These are phyloP conservation scores for Pyrocephalus nanus DNA, from an alignment of 2,797 vertebrate species.

Conservation along the genomic window DNA sequence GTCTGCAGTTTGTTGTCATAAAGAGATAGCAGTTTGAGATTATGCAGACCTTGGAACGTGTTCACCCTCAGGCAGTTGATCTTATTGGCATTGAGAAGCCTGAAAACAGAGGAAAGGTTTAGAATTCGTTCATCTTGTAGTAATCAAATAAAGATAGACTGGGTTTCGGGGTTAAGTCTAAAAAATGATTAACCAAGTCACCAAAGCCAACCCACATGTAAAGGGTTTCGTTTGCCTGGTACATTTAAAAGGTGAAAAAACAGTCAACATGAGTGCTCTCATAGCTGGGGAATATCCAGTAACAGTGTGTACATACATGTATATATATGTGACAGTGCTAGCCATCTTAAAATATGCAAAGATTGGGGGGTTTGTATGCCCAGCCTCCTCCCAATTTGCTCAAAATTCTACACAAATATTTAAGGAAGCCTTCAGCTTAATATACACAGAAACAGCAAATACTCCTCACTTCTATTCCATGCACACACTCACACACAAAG, in stretches of 20 bases:
- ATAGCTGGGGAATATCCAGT: not conserved
- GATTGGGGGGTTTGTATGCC: not conserved
- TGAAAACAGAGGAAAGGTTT: slow-evolving; percentile 70
- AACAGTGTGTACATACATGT: not conserved
- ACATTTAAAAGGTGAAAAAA: not conserved
- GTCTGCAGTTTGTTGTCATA: slow-evolving; percentile 99
- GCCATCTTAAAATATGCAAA: not conserved
- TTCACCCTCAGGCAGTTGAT: slow-evolving; percentile 97
- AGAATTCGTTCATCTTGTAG: not conserved
- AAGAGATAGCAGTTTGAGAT: slow-evolving; percentile 93
- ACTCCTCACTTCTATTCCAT: not conserved
- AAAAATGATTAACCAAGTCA: not conserved
- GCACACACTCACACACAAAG: not conserved
- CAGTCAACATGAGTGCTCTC: not conserved
- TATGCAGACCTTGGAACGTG: slow-evolving; percentile 97
- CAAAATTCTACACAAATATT: not conserved
- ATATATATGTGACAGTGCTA: not conserved
- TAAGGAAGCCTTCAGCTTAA: not conserved
- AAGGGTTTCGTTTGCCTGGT: not conserved
- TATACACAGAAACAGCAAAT: not conserved
- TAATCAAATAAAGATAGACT: not conserved
- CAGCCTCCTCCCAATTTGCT: not conserved
- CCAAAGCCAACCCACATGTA: not conserved
- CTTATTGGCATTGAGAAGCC: slow-evolving; percentile 98
- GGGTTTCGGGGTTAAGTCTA: not conserved